These are phyloP conservation scores for Pyrrhosoma nymphula DNA, from an alignment of 2,888 invertebrate genomes.

Conservation along the genomic window DNA sequence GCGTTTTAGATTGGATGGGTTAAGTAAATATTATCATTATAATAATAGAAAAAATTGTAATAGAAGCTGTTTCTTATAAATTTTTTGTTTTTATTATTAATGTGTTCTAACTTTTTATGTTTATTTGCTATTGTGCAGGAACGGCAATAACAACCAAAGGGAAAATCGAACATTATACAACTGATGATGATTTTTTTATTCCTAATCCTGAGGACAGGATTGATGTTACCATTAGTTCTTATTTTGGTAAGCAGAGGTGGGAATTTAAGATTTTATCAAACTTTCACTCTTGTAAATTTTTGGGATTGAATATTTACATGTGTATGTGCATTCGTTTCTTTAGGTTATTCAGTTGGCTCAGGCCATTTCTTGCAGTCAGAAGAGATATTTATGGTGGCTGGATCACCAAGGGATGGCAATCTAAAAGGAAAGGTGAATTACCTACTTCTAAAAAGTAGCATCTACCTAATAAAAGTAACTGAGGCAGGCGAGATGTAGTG, in stretches of 20 bases:
- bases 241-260: conserved; percentile 6
- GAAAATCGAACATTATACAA: neutral
- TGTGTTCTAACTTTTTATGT: conserved; percentile 18
- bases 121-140: neutral
- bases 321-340: conserved; percentile 71
- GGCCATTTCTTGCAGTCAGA: conserved; percentile 74
- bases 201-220: conserved; percentile 31
- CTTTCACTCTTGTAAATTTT: neutral
- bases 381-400: conserved; percentile 78
- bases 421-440: conserved; percentile 74
- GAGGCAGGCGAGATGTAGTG: too few relatives aligned
- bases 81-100: neutral
- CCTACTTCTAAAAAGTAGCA: neutral
- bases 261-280: neutral
- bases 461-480: too few relatives aligned
- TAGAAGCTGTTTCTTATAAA: neutral
- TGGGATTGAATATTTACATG: neutral
- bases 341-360: conserved; percentile 75
- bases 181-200: neutral
- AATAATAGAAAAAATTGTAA: neutral
- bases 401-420: conserved; percentile 79
- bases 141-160: conserved; percentile 22
- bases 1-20: conserved; percentile 75
- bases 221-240: conserved; percentile 23
- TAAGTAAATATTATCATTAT: conserved; percentile 44